These are phyloP conservation scores for Mormyrus lacerda DNA, from an alignment of 2,113 vertebrate genomes.

Conservation along the genomic window DNA sequence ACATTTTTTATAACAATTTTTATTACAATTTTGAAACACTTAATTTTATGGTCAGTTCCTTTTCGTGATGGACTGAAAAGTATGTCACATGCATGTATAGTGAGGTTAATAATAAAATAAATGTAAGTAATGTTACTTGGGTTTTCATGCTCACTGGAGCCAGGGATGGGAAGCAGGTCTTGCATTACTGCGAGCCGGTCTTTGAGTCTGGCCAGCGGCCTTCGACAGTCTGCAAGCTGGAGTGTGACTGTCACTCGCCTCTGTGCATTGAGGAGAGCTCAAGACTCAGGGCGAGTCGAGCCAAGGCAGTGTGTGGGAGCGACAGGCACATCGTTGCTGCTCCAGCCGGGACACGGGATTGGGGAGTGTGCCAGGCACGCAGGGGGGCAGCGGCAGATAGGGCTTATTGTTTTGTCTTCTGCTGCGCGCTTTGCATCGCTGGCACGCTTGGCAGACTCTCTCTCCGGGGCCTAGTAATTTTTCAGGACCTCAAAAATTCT, in stretches of 20 bases:
- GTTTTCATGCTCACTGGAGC: background rate
- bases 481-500: background rate
- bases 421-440: background rate
- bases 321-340: background rate
- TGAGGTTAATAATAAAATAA: background rate
- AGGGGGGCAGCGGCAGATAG: background rate
- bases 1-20: background rate
- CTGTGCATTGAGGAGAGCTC: background rate
- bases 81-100: background rate
- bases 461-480: background rate
- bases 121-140: background rate
- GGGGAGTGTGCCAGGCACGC: background rate
- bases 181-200: background rate
- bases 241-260: background rate
- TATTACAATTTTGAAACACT: background rate
- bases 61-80: background rate
- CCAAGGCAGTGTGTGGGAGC: background rate
- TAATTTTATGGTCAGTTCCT: background rate
- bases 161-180: background rate
- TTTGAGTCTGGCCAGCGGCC: background rate
- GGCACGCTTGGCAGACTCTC: background rate
- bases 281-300: background rate
- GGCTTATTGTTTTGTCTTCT: constrained; percentile 5
- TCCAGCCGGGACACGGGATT: background rate
- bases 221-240: background rate